phyloP scores from a whole-genome alignment of 2,888 invertebrate genomes.

The Orgyia antiqua region DNA sequence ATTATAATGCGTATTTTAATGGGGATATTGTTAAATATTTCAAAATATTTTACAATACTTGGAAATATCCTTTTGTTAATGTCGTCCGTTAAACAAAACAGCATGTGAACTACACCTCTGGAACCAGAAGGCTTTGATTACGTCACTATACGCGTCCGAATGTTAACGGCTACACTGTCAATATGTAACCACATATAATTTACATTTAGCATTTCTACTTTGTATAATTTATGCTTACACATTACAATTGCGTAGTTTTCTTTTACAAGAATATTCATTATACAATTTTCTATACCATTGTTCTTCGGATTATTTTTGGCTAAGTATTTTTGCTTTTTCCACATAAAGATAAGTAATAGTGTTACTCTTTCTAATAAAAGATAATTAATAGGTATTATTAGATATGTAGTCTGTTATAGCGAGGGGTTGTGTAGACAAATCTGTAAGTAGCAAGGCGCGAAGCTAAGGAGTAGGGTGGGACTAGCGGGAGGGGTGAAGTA shows the following conservation, averaged over 20 bases:
- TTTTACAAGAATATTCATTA: slow-evolving; percentile 8
- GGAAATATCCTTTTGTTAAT: too few species aligned
- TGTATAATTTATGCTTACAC: slow-evolving; percentile 21
- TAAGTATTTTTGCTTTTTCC: too few species aligned
- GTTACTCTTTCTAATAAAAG: slow-evolving; percentile 13
- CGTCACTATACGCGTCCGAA: slow-evolving; percentile 43
- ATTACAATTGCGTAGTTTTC: slow-evolving; percentile 19
- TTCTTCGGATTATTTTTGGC: too few species aligned
- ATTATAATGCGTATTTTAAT: too few species aligned
- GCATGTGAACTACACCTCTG: slow-evolving; percentile 29
- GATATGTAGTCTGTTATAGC: slow-evolving; percentile 38
- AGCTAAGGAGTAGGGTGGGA: slow-evolving; percentile 39
- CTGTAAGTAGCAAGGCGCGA: slow-evolving; percentile 43
- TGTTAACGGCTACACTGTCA: slow-evolving; percentile 61
- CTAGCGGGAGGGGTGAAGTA: slow-evolving; percentile 44
- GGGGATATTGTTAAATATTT: too few species aligned
- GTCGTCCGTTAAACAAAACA: slow-evolving; percentile 12
- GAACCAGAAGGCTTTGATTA: slow-evolving; percentile 40
- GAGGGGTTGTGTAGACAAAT: slow-evolving; percentile 53
- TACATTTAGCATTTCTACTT: too few species aligned
- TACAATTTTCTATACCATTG: too few species aligned
- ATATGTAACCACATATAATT: slow-evolving; percentile 36
- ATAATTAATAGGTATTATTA: slow-evolving; percentile 33
- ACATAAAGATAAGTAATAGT: slow-evolving; percentile 6
- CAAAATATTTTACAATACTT: too few species aligned